These are phyloP conservation scores for Isoperla grammatica DNA, from an alignment of 2,888 invertebrate genomes.

Conservation along the genomic window DNA sequence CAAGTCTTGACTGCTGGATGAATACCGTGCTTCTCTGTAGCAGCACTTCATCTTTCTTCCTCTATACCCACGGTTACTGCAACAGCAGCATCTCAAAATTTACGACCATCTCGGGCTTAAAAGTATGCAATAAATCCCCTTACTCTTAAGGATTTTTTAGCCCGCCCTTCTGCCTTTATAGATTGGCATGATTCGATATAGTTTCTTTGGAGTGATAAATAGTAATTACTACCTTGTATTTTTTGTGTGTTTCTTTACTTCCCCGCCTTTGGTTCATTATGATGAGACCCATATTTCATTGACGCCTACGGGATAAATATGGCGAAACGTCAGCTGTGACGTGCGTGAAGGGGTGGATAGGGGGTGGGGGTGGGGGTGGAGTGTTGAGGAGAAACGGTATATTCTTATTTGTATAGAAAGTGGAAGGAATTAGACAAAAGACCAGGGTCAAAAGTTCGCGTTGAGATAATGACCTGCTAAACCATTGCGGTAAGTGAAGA, in stretches of 20 bases:
- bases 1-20: constrained; percentile 22
- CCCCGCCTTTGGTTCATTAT: constrained; percentile 31
- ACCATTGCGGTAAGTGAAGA: no score
- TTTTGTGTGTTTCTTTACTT: constrained; percentile 22
- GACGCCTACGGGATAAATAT: constrained; percentile 32
- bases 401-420: constrained; percentile 14
- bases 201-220: constrained; percentile 32
- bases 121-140: constrained; percentile 47
- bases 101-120: constrained; percentile 47
- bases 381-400: background rate
- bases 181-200: constrained; percentile 34
- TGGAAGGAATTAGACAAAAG: constrained; percentile 13
- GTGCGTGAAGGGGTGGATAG: constrained; percentile 10
- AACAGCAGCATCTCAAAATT: constrained; percentile 41
- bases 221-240: constrained; percentile 32
- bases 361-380: background rate
- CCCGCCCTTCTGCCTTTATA: constrained; percentile 24
- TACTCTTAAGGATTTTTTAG: constrained; percentile 21
- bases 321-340: constrained; percentile 26
- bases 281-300: constrained; percentile 33
- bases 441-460: constrained; percentile 5
- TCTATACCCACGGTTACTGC: constrained; percentile 23
- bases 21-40: constrained; percentile 21
- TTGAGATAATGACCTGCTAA: background rate
- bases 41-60: constrained; percentile 26